These are phyloP conservation scores for Cyprinodon brontotheroides DNA, from an alignment of 2,113 vertebrate genomes.

Conservation along the genomic window DNA sequence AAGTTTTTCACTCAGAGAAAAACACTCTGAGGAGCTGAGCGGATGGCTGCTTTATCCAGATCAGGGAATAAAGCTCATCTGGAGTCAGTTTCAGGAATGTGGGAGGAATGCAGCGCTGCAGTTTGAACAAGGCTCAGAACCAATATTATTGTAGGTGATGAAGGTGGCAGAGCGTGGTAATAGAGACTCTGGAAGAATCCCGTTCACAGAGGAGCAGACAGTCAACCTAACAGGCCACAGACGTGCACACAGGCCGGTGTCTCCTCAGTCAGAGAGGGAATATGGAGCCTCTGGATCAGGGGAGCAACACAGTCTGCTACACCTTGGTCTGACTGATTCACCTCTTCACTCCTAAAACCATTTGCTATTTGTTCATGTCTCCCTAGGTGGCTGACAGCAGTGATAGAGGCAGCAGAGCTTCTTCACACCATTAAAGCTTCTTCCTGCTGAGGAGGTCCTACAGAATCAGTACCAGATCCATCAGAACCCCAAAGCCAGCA, in stretches of 20 bases:
- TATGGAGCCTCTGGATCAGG: neutral
- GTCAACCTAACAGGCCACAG: constrained; percentile 29
- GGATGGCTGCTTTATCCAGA: constrained; percentile 78
- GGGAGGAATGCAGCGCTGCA: constrained; percentile 64
- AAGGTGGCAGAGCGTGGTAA: constrained; percentile 75
- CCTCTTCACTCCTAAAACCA: constrained; percentile 43
- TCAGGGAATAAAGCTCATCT: constrained; percentile 79
- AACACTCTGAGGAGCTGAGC: constrained; percentile 16
- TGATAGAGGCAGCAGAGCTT: constrained; percentile 42
- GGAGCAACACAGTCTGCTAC: constrained; percentile 15
- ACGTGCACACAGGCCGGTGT: constrained; percentile 19
- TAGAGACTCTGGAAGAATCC: constrained; percentile 72
- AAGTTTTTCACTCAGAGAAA: constrained; percentile 40
- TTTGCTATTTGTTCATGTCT: constrained; percentile 52
- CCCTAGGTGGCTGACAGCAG: constrained; percentile 40
- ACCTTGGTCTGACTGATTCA: constrained; percentile 38
- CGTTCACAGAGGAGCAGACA: constrained; percentile 53
- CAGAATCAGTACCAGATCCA: constrained; percentile 46
- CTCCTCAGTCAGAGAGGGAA: constrained; percentile 4
- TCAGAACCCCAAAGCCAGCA: constrained; percentile 22
- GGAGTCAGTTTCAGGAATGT: constrained; percentile 60
- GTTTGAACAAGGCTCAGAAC: constrained; percentile 45
- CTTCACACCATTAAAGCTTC: constrained; percentile 39
- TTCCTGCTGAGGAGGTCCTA: constrained; percentile 6
- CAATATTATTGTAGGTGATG: constrained; percentile 79